Evolutionary conservation across 92 coral and sea anemone genomes (phyloP), one percentile per base, ranked within the genome.

Genomic region (Palythoa grandis): DNA sequence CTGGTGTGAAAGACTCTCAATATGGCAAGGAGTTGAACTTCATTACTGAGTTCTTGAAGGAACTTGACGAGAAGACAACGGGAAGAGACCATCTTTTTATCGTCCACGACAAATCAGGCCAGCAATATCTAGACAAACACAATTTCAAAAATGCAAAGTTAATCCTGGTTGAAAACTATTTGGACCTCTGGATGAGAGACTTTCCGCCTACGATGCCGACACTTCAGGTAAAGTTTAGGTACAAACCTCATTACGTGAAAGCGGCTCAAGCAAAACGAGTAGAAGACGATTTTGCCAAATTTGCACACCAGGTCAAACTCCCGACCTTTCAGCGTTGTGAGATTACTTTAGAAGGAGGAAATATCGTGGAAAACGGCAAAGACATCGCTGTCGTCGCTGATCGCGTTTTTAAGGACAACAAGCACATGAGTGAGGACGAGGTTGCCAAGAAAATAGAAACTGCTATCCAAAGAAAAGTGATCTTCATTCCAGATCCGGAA

Each of bases 121-220:
- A 66, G 19, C 66, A 73, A 52, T 86, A 79, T 35, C 78, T 87
- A 10, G 74, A 74, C 79, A 74, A 79, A 13, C 86, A 85, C 74
- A 67, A 76, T 23, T 86, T 91, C 52, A 54, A 79, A 52, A 89
- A 89, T 74, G 90, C 93, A 22, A 82, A 87, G 50, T 23, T 91
- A 29, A 88, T 91, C 50, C 87, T 88, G 63, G 88, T 84, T 11
- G 89, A 88, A 43, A 82, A 70, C 35, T 84, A 58, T 68, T 25
- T 91, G 65, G 93, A 91, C 43, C 66, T 91, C 47, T 91, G 93
- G 93, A 88, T 91, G 93, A 91, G 93, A 52, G 93, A 91, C 65
- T 91, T 88, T 63, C 93, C 93, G 35, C 75, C 93, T 38, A 72
- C 89, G 7, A 83, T 91, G 83, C 93, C 93, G 19, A 60, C 88